phyloP scores from a whole-genome alignment of 2,888 invertebrate species.

The Cheilosia pagana region DNA sequence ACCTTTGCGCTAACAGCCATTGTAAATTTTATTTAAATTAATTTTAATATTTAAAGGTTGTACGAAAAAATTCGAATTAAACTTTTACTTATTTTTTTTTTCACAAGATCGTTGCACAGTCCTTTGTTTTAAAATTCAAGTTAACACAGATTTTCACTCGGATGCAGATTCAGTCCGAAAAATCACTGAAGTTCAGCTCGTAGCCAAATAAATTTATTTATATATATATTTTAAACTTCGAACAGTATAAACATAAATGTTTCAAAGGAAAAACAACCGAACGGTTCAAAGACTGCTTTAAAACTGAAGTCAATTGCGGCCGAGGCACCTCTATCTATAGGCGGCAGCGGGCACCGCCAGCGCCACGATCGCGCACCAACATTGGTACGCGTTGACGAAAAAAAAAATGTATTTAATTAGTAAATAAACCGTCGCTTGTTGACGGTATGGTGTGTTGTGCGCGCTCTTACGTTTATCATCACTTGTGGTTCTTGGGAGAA shows the following conservation, averaged over 20 bases:
- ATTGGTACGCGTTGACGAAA: constrained; percentile 4
- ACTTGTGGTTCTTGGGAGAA: constrained; percentile 8
- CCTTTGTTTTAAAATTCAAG: constrained; percentile 19
- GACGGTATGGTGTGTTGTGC: neutral
- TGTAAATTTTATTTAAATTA: neutral
- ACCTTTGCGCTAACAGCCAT: constrained; percentile 69
- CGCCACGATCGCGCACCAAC: constrained; percentile 51
- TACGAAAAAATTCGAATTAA: neutral
- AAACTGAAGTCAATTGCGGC: constrained; percentile 63
- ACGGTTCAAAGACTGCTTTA: constrained; percentile 62
- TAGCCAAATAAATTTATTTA: neutral
- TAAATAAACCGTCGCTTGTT: constrained; percentile 27
- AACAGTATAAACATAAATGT: neutral
- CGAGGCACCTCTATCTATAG: constrained; percentile 70
- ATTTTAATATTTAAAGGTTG: neutral
- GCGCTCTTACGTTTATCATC: constrained; percentile 35
- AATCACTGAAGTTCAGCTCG: neutral
- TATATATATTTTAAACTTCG: neutral
- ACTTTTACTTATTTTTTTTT: neutral
- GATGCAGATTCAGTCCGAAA: neutral
- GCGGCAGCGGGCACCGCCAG: constrained; percentile 28
- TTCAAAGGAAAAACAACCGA: constrained; percentile 40
- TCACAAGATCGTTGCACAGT: constrained; percentile 24
- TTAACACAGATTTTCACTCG: constrained; percentile 4
- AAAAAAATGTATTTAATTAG: constrained; percentile 14